Conservation (phyloP, 30 jellyfish, hydroid and myxozoan species). For the Clytia hemisphaerica region DNA sequence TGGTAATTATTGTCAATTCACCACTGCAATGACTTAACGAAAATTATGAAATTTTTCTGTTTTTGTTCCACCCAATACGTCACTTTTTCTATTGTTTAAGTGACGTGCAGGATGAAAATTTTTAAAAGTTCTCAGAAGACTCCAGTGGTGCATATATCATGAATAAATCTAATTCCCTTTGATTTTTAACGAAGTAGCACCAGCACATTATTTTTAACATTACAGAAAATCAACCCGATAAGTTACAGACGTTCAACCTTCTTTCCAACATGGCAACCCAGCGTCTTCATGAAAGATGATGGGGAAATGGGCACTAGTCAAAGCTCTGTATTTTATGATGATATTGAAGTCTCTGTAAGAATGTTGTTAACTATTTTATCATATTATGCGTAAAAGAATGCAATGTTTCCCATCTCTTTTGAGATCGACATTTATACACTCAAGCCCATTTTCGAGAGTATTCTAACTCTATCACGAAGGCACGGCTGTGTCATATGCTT, state of each 20-base stretch:
- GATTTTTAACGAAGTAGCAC: too few species aligned
- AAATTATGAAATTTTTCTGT: background rate
- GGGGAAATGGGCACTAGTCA: constrained; percentile 42
- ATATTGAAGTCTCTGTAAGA: constrained; percentile 46
- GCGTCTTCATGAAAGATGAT: constrained; percentile 62
- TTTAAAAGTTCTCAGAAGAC: too few species aligned
- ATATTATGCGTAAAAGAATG: background rate
- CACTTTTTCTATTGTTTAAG: background rate
- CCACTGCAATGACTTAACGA: too few species aligned
- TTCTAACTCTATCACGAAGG: too few species aligned
- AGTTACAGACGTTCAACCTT: constrained; percentile 76
- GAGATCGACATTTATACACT: too few species aligned
- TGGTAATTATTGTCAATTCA: too few species aligned
- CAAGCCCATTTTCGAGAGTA: too few species aligned
- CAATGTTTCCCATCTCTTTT: too few species aligned
- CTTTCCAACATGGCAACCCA: constrained; percentile 93
- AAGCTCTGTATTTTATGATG: constrained; percentile 30
- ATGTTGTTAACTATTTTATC: background rate
- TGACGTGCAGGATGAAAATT: background rate
- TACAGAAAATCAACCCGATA: constrained; percentile 53
- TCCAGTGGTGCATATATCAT: too few species aligned
- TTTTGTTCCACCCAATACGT: background rate
- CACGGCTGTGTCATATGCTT: too few species aligned
- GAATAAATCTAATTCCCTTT: too few species aligned
- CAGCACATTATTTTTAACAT: background rate